Conservation (phyloP, 2,888 invertebrate genomes). For the Fragum fragum region DNA sequence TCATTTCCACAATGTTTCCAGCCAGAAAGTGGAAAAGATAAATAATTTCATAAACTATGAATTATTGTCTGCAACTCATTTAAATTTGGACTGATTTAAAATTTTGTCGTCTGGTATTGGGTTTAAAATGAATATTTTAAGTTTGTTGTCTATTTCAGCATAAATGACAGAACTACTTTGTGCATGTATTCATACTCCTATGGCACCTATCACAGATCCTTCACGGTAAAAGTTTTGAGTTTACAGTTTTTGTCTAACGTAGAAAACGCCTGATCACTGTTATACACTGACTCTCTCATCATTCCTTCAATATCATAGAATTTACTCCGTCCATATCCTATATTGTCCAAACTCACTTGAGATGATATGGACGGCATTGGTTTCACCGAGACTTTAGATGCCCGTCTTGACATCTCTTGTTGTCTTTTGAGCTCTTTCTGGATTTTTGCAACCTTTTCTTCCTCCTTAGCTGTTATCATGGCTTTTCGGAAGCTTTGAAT, state of each 20-base stretch:
- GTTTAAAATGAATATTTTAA: too few species aligned
- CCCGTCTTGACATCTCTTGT: constrained; percentile 27
- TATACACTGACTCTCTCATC: constrained; percentile 47
- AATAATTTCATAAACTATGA: too few species aligned
- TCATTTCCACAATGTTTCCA: too few species aligned
- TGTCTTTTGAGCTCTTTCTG: constrained; percentile 47
- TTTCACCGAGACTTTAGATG: constrained; percentile 34
- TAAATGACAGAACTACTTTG: too few species aligned
- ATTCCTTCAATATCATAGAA: constrained; percentile 57
- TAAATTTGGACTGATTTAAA: too few species aligned
- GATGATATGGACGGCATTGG: constrained; percentile 52
- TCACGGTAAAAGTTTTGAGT: constrained; percentile 58
- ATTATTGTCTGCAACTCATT: too few species aligned
- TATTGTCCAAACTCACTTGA: constrained; percentile 55
- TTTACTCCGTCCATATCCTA: constrained; percentile 30
- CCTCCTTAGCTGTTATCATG: constrained; percentile 58
- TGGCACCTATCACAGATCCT: constrained; percentile 48
- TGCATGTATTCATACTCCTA: too few species aligned
- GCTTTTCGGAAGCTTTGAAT: constrained; percentile 62
- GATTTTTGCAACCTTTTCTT: constrained; percentile 40
- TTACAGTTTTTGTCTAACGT: constrained; percentile 58
- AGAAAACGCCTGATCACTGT: constrained; percentile 46
- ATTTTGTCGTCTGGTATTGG: too few species aligned
- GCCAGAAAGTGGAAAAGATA: too few species aligned
- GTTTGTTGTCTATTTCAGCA: too few species aligned